Conservation (phyloP, 2,888 invertebrate species). For the Pandemis heparana region DNA sequence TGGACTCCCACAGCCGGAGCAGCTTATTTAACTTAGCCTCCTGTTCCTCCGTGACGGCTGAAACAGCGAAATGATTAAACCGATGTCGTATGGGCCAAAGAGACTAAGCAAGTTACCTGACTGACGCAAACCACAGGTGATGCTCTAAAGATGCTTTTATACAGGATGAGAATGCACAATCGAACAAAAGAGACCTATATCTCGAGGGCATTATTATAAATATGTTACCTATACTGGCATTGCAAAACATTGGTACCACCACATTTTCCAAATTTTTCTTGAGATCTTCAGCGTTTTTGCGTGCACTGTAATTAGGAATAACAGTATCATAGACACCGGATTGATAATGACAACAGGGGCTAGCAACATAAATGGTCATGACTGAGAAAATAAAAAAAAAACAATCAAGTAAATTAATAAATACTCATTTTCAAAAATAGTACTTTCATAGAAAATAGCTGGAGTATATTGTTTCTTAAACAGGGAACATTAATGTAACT, state of each 20-base stretch:
- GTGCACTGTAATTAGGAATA: slow-evolving; percentile 91
- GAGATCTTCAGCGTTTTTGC: slow-evolving; percentile 97
- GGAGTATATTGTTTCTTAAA: not conserved
- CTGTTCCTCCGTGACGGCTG: slow-evolving; percentile 94
- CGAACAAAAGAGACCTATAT: slow-evolving; percentile 79
- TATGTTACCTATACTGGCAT: slow-evolving; percentile 91
- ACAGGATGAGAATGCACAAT: slow-evolving; percentile 78
- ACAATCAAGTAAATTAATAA: slow-evolving; percentile 10
- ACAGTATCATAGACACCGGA: slow-evolving; percentile 83
- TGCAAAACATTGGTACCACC: slow-evolving; percentile 99
- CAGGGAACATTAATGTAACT: not conserved
- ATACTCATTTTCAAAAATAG: not conserved
- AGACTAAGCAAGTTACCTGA: slow-evolving; percentile 80
- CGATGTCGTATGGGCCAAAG: slow-evolving; percentile 69
- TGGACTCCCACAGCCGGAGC: slow-evolving; percentile 98
- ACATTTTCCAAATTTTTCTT: slow-evolving; percentile 97
- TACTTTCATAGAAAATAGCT: not conserved
- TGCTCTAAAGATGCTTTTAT: slow-evolving; percentile 74
- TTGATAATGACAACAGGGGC: slow-evolving; percentile 65
- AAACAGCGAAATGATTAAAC: slow-evolving; percentile 79
- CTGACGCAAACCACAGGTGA: slow-evolving; percentile 76
- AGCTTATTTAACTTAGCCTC: slow-evolving; percentile 96
- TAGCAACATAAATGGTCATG: slow-evolving; percentile 47
- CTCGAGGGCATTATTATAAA: slow-evolving; percentile 85
- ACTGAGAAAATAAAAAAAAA: slow-evolving; percentile 35